phyloP scores from a whole-genome alignment of 1,140 invertebrate species.

The Himalopsyche phryganea region DNA sequence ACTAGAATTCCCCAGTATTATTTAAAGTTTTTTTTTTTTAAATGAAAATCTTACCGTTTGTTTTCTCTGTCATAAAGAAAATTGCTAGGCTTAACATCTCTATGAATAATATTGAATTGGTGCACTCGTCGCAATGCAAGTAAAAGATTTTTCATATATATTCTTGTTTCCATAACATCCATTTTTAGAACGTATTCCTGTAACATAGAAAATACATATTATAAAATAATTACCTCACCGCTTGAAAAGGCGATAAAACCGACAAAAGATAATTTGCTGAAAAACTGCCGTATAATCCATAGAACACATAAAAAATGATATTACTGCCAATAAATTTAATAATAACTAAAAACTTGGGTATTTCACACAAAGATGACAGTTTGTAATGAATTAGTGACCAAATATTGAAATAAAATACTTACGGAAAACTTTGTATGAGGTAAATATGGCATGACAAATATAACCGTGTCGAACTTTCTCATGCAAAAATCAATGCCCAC shows the following conservation, averaged over 20 bases:
- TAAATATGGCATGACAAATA: slow-evolving; percentile 89
- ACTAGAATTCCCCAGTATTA: no score
- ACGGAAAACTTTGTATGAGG: slow-evolving; percentile 76
- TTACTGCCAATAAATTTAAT: no score
- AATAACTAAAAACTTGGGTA: no score
- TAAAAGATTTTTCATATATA: slow-evolving; percentile 81
- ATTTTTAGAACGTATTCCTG: slow-evolving; percentile 75
- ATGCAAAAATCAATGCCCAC: slow-evolving; percentile 77
- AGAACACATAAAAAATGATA: no score
- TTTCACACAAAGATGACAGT: no score
- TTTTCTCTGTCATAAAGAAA: slow-evolving; percentile 81
- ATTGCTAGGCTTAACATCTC: slow-evolving; percentile 92
- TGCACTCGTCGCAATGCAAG: slow-evolving; percentile 78
- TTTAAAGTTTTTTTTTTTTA: no score
- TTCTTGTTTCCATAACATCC: slow-evolving; percentile 66
- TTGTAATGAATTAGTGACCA: no score
- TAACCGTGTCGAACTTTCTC: slow-evolving; percentile 73
- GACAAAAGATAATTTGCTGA: no score
- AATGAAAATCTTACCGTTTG: slow-evolving; percentile 59
- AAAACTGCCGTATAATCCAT: no score
- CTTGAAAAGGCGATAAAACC: no score
- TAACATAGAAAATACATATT: slow-evolving; percentile 39
- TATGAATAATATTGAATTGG: slow-evolving; percentile 81
- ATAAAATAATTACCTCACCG: no score
- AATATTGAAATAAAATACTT: slow-evolving; percentile 40